Evolutionary conservation across 1,140 invertebrate genomes (phyloP), one percentile per base, ranked within the genome.

Genomic region (Diorhabda elongata): DNA sequence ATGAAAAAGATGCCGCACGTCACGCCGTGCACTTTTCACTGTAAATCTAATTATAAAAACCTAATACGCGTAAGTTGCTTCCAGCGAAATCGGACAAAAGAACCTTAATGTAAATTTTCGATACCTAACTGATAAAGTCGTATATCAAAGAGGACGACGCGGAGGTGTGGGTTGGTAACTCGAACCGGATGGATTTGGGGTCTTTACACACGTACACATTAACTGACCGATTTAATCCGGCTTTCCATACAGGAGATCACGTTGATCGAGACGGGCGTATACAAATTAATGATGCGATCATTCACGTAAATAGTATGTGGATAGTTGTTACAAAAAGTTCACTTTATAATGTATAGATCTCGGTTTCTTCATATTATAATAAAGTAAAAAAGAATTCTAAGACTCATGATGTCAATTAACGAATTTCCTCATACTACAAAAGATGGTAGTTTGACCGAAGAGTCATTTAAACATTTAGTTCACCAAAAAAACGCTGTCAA

Each of bases 11-110:
- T 26, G 26, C 26, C 26, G 26, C 26, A 26, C 26, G 26, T 26
- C 26, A 26, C 26, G 26, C 47, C 47, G 47, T 9, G 47, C n/a
- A 52, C 47, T 52, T 52, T 52, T 52, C 6, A 52, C 47, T 52
- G 6, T 52, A 52, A 52, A 52, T 52, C 47, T 52, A 52, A 52
- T 52, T 52, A 52, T 52, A 52, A 52, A 52, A 52, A 52, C 47
- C 47, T 52, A 52, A 52, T 52, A 52, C n/a, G 47, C 47, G 47
- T 52, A 52, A 52, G 6, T 52, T n/a, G 47, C 47, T 52, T 52
- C 47, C 47, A 52, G 47, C 47, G 6, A 52, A 52, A 52, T 52
- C n/a, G 47, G 47, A 52, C 47, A 52, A 52, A 52, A n/a, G 47
- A 52, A n/a, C 47, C 47, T 6, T 52, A 52, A 52, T 52, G 6